Base-by-base conservation (phyloP, 2,113 vertebrate species). In the Leucoraja erinaceus region DNA sequence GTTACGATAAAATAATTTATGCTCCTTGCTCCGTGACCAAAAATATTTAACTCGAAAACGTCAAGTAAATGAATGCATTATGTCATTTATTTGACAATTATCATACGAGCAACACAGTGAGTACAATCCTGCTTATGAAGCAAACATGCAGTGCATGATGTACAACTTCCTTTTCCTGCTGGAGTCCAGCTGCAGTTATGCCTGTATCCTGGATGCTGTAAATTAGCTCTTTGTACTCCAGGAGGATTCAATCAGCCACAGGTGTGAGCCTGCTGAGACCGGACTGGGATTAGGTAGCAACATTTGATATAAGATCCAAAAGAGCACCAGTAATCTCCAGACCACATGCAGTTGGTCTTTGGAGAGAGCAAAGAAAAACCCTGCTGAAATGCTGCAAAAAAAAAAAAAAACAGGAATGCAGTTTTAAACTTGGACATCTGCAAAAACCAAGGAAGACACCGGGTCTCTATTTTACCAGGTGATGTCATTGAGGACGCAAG, bases 151-250 rank as follows among this genome's bases (percentile, higher is more conserved):
- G 95, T 94, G 96, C 96, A 97, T 98, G 98, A 98, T 98, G 97
- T 98, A 98, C 98, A 98, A 98, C 98, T 99, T 98, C 98, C 98
- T 96, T 97, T 98, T 98, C 98, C 98, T 98, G 97, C 97, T 95
- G 95, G 95, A 97, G 95, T 96, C 97, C 98, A 98, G 98, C 98
- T 98, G 98, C 96, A 97, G 95, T 95, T 94, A 96, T 96, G 94
- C 95, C 96, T 95, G 96, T 96, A 95, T 97, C 97, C 97, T 96
- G 95, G 94, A 94, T 95, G 97, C 96, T 96, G 97, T 98, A 98
- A 99, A 98, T 99, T 97, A 98, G 96, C 95, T 94, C 97, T 98
- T 98, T 99, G 97, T 98, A 96, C 97, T 98, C 97, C 96, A 96
- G 97, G 97, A 98, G 97, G 96, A 98, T 97, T 97, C 97, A 97